Evolutionary conservation across 2,888 invertebrate genomes (phyloP).

Genomic region (Arctia plantaginis): DNA sequence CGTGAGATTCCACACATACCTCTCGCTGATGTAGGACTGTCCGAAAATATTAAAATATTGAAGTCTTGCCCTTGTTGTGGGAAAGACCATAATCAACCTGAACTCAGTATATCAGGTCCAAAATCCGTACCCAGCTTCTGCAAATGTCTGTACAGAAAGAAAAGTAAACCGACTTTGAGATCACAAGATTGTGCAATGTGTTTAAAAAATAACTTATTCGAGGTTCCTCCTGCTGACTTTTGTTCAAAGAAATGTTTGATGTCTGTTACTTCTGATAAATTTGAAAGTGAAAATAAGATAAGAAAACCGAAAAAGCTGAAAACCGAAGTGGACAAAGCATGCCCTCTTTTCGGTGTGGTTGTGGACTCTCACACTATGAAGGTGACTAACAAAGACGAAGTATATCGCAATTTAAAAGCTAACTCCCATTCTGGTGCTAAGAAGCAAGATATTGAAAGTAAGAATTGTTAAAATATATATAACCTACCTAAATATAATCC

Average conservation of each 20-base stretch:
- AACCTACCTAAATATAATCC: neutral
- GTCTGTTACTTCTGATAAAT: neutral
- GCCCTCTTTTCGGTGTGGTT: slow-evolving; percentile 12
- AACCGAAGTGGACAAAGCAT: neutral
- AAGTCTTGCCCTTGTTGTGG: neutral
- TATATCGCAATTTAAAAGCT: slow-evolving; percentile 3
- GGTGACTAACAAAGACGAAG: slow-evolving; percentile 10
- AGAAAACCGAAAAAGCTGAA: neutral
- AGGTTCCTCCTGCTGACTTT: slow-evolving; percentile 1
- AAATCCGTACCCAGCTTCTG: slow-evolving; percentile 12
- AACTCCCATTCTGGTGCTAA: too few species aligned
- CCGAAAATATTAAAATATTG: neutral
- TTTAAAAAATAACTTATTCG: neutral
- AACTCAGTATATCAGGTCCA: neutral
- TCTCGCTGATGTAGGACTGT: neutral
- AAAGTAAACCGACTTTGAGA: neutral
- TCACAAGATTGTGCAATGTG: slow-evolving; percentile 2
- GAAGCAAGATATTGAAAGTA: slow-evolving; percentile 4
- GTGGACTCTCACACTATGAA: slow-evolving; percentile 12
- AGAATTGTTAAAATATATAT: neutral
- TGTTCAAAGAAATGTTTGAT: neutral
- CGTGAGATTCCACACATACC: neutral
- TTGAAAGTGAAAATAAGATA: slow-evolving; percentile 4
- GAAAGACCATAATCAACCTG: neutral
- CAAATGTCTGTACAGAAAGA: neutral